phyloP scores from a whole-genome alignment of 2,888 invertebrate species.

The Nomada fabriciana region DNA sequence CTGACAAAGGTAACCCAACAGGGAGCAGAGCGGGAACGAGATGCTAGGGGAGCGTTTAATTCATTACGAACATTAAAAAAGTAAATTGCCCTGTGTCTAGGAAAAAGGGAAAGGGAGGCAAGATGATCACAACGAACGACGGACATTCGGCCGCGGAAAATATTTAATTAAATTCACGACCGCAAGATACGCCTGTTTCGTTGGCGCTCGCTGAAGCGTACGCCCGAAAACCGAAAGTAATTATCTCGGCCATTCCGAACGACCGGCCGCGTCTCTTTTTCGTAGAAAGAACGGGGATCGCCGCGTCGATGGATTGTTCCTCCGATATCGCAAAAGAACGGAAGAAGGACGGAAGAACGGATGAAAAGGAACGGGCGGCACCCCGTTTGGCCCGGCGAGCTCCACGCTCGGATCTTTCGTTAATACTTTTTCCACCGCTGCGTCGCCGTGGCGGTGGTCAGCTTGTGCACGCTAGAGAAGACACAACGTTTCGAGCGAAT shows the following conservation, averaged over 20 bases:
- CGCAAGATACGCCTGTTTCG: slow-evolving; percentile 80
- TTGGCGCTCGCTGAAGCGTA: slow-evolving; percentile 65
- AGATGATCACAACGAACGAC: slow-evolving; percentile 66
- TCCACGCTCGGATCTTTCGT: slow-evolving; percentile 46
- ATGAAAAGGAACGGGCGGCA: slow-evolving; percentile 42
- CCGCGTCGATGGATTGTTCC: slow-evolving; percentile 58
- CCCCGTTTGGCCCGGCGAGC: slow-evolving; percentile 20
- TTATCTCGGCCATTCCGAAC: slow-evolving; percentile 71
- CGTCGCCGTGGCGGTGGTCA: slow-evolving; percentile 20
- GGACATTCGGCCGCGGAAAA: slow-evolving; percentile 80
- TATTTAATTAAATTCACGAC: slow-evolving; percentile 84
- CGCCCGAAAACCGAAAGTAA: slow-evolving; percentile 70
- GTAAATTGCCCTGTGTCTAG: slow-evolving; percentile 81
- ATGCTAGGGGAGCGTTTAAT: slow-evolving; percentile 77
- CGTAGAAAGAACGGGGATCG: slow-evolving; percentile 61
- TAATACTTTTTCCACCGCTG: slow-evolving; percentile 29
- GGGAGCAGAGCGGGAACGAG: slow-evolving; percentile 10
- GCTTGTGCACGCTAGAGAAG: slow-evolving; percentile 23
- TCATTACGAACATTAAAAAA: slow-evolving; percentile 83
- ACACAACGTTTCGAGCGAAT: slow-evolving; percentile 47
- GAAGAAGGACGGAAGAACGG: background rate
- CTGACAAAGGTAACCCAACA: slow-evolving; percentile 50
- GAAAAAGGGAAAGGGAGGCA: slow-evolving; percentile 57
- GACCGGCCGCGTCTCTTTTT: slow-evolving; percentile 68
- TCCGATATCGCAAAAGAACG: slow-evolving; percentile 44